phyloP scores from a whole-genome alignment of 2,888 invertebrate genomes.

The Meandrusa payeni region DNA sequence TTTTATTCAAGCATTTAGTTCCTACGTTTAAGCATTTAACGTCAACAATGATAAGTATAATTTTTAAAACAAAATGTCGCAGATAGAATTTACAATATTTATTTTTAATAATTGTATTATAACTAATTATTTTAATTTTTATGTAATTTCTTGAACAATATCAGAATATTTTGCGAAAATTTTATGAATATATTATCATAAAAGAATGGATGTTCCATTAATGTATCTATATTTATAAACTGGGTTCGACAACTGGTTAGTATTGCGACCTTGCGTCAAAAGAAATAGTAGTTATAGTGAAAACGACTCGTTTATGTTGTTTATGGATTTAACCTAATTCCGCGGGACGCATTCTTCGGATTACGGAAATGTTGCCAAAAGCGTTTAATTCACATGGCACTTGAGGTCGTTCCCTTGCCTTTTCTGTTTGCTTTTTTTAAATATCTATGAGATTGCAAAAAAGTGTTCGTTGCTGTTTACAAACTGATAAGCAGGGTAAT shows the following conservation, averaged over 20 bases:
- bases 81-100: no score
- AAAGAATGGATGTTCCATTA: not conserved
- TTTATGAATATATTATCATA: no score
- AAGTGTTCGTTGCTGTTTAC: constrained; percentile 9
- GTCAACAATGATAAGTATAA: no score
- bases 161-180: no score
- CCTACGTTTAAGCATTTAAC: no score
- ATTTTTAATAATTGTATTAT: no score
- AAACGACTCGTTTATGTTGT: not conserved
- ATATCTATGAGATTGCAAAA: no score
- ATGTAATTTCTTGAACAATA: no score
- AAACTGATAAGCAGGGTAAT: constrained; percentile 17
- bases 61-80: no score
- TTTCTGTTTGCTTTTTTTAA: constrained; percentile 11
- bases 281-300: not conserved
- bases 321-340: constrained; percentile 10
- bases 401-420: constrained; percentile 5
- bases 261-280: constrained; percentile 8
- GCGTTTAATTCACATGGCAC: not conserved
- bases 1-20: no score
- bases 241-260: constrained; percentile 13
- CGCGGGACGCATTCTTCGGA: not conserved
- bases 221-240: constrained; percentile 1
- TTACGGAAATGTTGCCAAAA: constrained; percentile 10
- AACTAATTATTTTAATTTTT: no score